Evolutionary conservation across 2,888 invertebrate genomes (phyloP), one percentile per base, ranked within the genome.

Genomic region (Pasiphila rectangulata): DNA sequence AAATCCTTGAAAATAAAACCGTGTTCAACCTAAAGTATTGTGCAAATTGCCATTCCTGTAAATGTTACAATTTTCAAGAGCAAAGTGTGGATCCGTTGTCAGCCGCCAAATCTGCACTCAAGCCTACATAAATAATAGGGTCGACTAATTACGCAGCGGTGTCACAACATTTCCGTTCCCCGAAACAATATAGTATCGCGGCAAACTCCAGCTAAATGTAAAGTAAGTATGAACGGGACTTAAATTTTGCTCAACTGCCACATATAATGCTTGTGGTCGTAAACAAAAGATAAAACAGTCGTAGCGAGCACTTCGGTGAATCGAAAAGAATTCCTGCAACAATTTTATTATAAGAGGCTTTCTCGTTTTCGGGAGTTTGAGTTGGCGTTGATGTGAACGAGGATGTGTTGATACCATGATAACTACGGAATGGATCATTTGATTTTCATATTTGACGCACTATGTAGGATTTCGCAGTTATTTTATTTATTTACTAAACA

Each of bases 221-320:
- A 71, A 67, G 56, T 70, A 64, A 62, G 63, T 61, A 61, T 67
- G 69, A 70, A 69, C 56, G 66, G 42, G 63, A 50, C 54, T 69
- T 66, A 69, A 63, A 70, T 66, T 68, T 66, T 59, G 59, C 51
- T 63, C 62, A 71, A 69, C 66, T 66, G 66, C 67, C 64, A 68
- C 66, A 64, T 64, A 66, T 70, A 66, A 68, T 66, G 61, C 61
- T 60, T 47, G 45, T 35, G 59, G 56, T 66, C 69, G 62, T 69
- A 69, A 70, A 70, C 69, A 69, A 67, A 63, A 66, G 61, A 70
- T 71, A 70, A 70, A 68, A 63, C 56, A 63, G 61, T 63, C 54
- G 13, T 21, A 30, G 10, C 3, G 30, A 29, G 34, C 36, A 41
- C 20, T 47, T 46, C 15, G 20, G 27, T 37, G 30, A 35, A 41